Evolutionary conservation across 2,888 invertebrate species (phyloP).

Genomic region (Plebejus melissa): DNA sequence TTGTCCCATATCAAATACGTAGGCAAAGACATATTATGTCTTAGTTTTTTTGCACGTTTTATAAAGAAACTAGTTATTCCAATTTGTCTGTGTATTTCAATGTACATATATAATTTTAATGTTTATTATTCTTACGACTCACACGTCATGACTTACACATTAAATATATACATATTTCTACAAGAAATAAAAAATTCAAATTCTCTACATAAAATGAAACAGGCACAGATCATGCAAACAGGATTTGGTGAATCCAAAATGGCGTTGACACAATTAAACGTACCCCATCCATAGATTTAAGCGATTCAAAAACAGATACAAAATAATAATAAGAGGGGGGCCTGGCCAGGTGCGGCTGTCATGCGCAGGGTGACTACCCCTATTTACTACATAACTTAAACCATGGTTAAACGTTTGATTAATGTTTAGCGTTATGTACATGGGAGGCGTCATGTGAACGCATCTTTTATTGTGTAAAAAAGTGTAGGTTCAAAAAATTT

Average conservation of each 20-base stretch:
- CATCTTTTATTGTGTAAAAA: not conserved
- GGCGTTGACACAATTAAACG: constrained; percentile 73
- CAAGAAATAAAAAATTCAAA: not conserved
- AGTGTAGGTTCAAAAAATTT: not conserved
- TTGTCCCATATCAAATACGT: not conserved
- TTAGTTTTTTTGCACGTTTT: not conserved
- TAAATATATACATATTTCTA: too few relatives aligned
- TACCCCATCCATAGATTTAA: constrained; percentile 69
- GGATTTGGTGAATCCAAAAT: constrained; percentile 68
- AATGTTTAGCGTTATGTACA: constrained; percentile 44
- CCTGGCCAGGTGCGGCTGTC: constrained; percentile 67
- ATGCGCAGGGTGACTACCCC: constrained; percentile 58
- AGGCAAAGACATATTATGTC: not conserved
- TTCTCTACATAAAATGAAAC: constrained; percentile 17
- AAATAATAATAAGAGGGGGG: constrained; percentile 73
- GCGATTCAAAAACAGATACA: constrained; percentile 77
- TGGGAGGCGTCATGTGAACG: constrained; percentile 15
- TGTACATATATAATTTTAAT: too few relatives aligned
- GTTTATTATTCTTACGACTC: too few relatives aligned
- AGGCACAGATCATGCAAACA: constrained; percentile 46
- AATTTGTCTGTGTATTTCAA: too few relatives aligned
- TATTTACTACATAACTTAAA: constrained; percentile 39
- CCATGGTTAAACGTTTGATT: constrained; percentile 50
- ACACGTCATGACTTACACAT: too few relatives aligned
- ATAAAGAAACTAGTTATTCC: too few relatives aligned